Percentiles rank a stretch among this genome's conserved stretches.
phyloP scores from a whole-genome alignment of 2,113 vertebrate species.

The Meriones unguiculatus region DNA sequence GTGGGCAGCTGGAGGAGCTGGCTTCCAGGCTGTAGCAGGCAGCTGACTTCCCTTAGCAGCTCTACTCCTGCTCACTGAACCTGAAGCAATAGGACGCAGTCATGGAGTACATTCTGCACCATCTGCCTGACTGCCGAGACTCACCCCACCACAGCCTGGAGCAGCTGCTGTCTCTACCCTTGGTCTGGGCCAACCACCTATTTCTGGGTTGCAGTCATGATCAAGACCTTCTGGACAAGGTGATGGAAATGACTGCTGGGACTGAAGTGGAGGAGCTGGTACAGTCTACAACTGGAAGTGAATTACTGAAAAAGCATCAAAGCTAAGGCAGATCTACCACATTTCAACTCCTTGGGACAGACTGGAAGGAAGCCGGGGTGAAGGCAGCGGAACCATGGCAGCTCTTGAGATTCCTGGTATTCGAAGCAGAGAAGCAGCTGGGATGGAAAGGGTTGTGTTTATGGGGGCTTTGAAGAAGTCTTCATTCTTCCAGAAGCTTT shows the following conservation, averaged over 20 bases:
- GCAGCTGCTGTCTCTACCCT: background rate
- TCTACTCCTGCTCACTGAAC: background rate
- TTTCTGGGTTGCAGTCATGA: slow-evolving; percentile 86
- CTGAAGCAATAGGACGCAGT: background rate
- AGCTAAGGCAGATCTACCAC: slow-evolving; percentile 66
- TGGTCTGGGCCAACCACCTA: background rate
- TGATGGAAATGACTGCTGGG: slow-evolving; percentile 92
- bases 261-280: slow-evolving; percentile 91
- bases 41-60: background rate
- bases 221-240: slow-evolving; percentile 90
- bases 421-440: background rate
- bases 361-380: slow-evolving; percentile 39
- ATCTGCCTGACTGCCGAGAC: too few relatives aligned
- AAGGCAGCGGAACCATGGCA: background rate
- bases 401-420: background rate
- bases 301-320: slow-evolving; percentile 88
- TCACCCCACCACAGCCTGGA: background rate
- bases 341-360: slow-evolving; percentile 19
- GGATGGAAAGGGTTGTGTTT: slow-evolving; percentile 18
- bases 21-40: background rate
- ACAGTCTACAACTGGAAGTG: slow-evolving; percentile 92
- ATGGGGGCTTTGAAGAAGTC: slow-evolving; percentile 37
- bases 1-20: background rate
- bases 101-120: background rate
- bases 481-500: slow-evolving; percentile 22